These are phyloP conservation scores for Tapera naevia DNA, from an alignment of 2,797 vertebrate genomes.

Conservation along the genomic window DNA sequence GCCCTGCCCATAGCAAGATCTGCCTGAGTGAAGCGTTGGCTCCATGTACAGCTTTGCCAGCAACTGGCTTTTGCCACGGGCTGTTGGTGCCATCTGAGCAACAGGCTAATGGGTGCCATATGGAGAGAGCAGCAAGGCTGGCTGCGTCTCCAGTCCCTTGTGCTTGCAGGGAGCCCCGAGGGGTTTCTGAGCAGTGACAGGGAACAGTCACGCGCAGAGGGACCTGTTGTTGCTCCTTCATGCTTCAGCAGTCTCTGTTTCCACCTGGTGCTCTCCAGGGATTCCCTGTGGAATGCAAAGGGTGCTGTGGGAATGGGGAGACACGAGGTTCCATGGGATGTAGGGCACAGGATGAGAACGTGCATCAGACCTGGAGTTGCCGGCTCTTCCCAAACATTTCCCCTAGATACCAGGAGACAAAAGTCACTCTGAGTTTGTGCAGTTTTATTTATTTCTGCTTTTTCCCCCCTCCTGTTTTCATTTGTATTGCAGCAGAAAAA, in stretches of 20 bases:
- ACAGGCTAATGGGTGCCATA: neutral
- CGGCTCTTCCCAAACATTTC: neutral
- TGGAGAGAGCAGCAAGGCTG: neutral
- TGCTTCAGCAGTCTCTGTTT: slow-evolving; percentile 9
- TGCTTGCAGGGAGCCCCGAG: neutral
- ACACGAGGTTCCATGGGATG: fast-evolving
- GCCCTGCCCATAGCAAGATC: neutral
- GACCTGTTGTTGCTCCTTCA: slow-evolving; percentile 36
- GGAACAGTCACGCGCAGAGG: slow-evolving; percentile 30
- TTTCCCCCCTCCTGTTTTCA: too few relatives aligned
- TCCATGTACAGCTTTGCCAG: fast-evolving
- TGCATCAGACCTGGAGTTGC: neutral
- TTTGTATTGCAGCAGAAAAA: neutral
- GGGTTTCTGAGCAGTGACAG: neutral
- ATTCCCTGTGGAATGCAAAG: neutral
- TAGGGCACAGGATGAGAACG: fast-evolving
- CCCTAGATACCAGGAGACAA: neutral
- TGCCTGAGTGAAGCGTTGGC: fast-evolving
- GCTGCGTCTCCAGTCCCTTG: neutral
- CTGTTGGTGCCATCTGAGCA: neutral
- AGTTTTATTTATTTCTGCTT: neutral
- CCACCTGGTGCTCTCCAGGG: neutral
- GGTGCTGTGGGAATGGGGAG: neutral
- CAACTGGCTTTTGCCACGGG: neutral
- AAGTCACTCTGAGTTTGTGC: neutral